These are phyloP conservation scores for Phyllostomus hastatus DNA, from an alignment of 2,113 vertebrate species.

Conservation along the genomic window DNA sequence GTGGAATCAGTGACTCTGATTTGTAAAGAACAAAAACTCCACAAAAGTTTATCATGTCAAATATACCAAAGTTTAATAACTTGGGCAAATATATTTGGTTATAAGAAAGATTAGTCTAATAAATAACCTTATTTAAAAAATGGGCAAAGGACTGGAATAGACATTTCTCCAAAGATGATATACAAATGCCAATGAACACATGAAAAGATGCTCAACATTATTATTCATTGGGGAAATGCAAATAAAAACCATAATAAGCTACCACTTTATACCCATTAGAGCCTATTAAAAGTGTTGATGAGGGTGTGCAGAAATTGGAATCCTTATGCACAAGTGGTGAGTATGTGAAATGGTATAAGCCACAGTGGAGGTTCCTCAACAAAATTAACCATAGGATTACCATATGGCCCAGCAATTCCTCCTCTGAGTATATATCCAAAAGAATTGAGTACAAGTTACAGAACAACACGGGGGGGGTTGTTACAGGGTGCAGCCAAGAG, in stretches of 20 bases:
- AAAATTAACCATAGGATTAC: not conserved
- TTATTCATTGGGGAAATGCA: not conserved
- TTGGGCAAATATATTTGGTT: slow-evolving; percentile 5
- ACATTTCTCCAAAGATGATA: not conserved
- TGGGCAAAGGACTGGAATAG: not conserved
- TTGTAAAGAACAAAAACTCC: not conserved
- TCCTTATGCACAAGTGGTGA: not conserved
- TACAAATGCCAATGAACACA: not conserved
- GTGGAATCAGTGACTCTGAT: not conserved
- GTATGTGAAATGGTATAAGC: not conserved
- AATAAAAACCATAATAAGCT: not conserved
- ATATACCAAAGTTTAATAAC: not conserved
- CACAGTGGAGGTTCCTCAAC: not conserved
- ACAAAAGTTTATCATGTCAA: slow-evolving; percentile 3
- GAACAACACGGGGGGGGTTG: too few relatives aligned
- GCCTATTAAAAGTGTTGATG: not conserved
- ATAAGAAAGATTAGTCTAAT: not conserved
- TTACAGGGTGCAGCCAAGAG: too few relatives aligned
- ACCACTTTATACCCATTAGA: not conserved
- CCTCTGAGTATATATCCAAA: not conserved
- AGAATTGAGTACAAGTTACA: not conserved
- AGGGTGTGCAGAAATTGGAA: not conserved
- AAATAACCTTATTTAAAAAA: not conserved
- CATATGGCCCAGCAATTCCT: not conserved
- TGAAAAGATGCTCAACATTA: not conserved